Percentiles rank a stretch among this genome's conserved stretches.
phyloP scores from a whole-genome alignment of 2,797 vertebrate genomes.

The Astyanax mexicanus region DNA sequence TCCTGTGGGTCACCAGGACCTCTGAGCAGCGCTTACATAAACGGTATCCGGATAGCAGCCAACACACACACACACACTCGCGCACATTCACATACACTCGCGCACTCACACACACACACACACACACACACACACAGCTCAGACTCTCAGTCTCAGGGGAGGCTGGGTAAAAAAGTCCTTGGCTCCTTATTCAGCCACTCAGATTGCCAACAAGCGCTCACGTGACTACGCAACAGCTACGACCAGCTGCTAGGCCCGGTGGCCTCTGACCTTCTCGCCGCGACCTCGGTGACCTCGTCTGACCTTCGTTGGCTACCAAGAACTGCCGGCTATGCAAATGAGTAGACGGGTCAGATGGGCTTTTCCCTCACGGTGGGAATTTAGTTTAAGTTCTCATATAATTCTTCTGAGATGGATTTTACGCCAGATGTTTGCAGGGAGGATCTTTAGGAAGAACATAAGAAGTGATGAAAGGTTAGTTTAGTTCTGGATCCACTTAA shows the following conservation, averaged over 20 bases:
- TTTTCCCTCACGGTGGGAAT: neutral
- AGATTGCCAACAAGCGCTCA: neutral
- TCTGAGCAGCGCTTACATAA: conserved; percentile 44
- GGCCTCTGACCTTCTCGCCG: conserved; percentile 22
- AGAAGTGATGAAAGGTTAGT: no score
- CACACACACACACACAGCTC: conserved; percentile 6
- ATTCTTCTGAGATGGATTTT: no score
- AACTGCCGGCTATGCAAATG: conserved; percentile 10
- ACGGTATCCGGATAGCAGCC: conserved; percentile 41
- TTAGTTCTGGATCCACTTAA: no score
- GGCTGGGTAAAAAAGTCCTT: neutral
- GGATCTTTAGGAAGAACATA: no score
- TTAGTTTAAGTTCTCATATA: neutral
- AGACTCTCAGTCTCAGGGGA: conserved; percentile 15
- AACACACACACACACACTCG: conserved; percentile 17
- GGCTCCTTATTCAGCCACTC: conserved; percentile 4
- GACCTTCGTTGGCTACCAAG: conserved; percentile 16
- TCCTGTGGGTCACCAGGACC: conserved; percentile 48
- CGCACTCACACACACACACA: conserved; percentile 20
- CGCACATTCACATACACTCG: conserved; percentile 2
- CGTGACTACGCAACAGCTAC: neutral
- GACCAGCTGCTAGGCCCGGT: conserved; percentile 32
- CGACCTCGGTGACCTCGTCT: conserved; percentile 26
- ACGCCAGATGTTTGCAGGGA: no score
- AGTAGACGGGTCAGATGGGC: neutral